Percentiles rank a stretch among this genome's conserved stretches.
Evolutionary conservation across 2,888 invertebrate genomes (phyloP).

Genomic region (Athalia circularis): DNA sequence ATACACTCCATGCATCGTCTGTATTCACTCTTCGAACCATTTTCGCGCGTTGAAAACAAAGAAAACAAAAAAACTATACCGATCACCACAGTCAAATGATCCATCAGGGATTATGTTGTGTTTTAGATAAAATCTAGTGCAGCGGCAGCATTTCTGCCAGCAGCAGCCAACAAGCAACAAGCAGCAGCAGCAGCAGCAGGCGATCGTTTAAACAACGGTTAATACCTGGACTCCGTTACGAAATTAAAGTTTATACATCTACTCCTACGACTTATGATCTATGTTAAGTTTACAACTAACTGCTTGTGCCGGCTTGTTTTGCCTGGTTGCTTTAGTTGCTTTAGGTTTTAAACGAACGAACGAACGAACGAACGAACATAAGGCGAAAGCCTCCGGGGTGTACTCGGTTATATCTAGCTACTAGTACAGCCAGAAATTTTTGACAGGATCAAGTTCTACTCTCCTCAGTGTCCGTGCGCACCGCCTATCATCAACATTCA

Average conservation of each 20-base stretch:
- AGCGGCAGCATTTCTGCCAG: too few relatives aligned
- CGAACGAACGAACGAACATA: constrained; percentile 7
- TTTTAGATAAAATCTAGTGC: too few relatives aligned
- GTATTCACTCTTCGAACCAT: too few relatives aligned
- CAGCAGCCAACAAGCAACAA: too few relatives aligned
- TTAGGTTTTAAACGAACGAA: too few relatives aligned
- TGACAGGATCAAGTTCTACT: constrained; percentile 37
- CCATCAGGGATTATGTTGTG: too few relatives aligned
- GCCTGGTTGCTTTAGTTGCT: too few relatives aligned
- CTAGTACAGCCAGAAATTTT: constrained; percentile 29
- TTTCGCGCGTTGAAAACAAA: too few relatives aligned
- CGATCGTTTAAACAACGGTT: constrained; percentile 47
- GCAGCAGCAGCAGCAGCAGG: not conserved
- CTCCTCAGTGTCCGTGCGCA: constrained; percentile 14
- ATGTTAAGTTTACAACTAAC: constrained; percentile 1
- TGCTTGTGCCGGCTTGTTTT: constrained; percentile 14
- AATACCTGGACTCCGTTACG: constrained; percentile 46
- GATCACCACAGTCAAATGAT: too few relatives aligned
- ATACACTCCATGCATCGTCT: constrained; percentile 31
- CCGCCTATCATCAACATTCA: not conserved
- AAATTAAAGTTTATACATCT: constrained; percentile 44
- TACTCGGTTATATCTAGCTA: too few relatives aligned
- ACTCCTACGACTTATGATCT: constrained; percentile 47
- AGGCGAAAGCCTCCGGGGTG: constrained; percentile 17
- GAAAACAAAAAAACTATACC: too few relatives aligned